Evolutionary conservation across 1,140 invertebrate species (phyloP).

Genomic region (Euura saliciscinereae): DNA sequence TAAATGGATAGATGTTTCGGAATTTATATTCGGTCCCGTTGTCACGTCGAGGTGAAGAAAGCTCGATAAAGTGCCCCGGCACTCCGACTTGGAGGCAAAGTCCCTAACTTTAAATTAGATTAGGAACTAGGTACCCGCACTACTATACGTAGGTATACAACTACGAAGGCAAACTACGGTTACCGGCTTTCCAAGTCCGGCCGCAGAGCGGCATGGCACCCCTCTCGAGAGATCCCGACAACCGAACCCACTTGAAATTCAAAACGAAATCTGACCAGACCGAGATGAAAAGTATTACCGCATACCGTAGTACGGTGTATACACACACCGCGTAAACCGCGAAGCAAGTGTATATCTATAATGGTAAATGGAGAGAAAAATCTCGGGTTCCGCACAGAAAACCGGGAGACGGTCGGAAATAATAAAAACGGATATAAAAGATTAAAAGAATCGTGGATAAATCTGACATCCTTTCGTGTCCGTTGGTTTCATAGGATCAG

Average conservation of each 20-base stretch:
- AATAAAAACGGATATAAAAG: too few relatives aligned
- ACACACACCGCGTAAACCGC: too few relatives aligned
- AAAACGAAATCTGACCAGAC: background rate
- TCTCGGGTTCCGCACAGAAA: too few relatives aligned
- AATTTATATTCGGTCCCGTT: background rate
- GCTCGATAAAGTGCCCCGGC: background rate
- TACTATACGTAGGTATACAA: background rate
- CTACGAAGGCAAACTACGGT: background rate
- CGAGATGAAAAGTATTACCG: background rate
- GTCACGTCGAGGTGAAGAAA: background rate
- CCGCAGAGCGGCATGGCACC: background rate
- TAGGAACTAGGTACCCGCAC: background rate
- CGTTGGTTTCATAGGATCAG: too few relatives aligned
- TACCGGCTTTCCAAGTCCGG: background rate
- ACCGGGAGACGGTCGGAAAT: too few relatives aligned
- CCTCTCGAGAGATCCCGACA: slow-evolving; percentile 3
- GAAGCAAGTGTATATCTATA: too few relatives aligned
- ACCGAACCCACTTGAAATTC: background rate
- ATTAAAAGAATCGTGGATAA: too few relatives aligned
- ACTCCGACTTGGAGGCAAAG: background rate
- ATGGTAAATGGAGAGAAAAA: too few relatives aligned
- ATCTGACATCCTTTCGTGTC: too few relatives aligned
- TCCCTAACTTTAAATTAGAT: slow-evolving; percentile 3
- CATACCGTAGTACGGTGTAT: too few relatives aligned
- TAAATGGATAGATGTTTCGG: background rate